Percentiles rank a stretch among this genome's conserved stretches.
Evolutionary conservation across 2,888 invertebrate genomes (phyloP).

Genomic region (Poecilobothrus nobilitatus): DNA sequence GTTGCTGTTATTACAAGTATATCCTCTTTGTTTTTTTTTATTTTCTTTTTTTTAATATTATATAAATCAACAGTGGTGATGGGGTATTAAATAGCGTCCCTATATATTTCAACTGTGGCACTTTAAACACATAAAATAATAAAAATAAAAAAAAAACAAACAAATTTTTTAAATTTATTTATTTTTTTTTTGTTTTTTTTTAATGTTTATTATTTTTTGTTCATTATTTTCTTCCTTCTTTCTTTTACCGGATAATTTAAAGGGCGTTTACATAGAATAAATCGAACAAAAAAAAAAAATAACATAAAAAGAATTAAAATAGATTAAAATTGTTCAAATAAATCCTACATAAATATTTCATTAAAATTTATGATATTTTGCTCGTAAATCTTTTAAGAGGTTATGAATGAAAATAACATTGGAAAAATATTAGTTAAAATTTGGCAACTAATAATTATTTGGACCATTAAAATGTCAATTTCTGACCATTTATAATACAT

Average conservation of each 20-base stretch:
- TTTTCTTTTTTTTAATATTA: no score
- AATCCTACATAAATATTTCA: background rate
- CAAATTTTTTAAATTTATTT: background rate
- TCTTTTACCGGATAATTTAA: background rate
- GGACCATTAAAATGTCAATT: constrained; percentile 2
- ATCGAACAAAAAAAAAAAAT: background rate
- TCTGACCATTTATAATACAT: background rate
- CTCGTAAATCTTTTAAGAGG: no score
- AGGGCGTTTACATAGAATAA: background rate
- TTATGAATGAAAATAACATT: no score
- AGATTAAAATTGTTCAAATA: background rate
- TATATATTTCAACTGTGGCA: background rate
- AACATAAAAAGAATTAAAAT: background rate
- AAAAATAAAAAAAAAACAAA: no score
- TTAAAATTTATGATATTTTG: background rate
- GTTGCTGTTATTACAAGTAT: no score
- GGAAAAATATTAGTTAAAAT: background rate
- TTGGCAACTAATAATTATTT: constrained; percentile 1
- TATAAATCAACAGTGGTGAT: no score
- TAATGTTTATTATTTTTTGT: background rate
- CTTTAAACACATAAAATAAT: background rate
- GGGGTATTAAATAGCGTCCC: background rate
- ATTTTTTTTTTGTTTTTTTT: background rate
- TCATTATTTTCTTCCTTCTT: background rate
- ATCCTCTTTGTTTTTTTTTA: no score